A percentile compares a stretch with the other conserved stretches of the same genome.
Conservation (phyloP, 2,797 vertebrate genomes). For the Argyrosomus regius region DNA sequence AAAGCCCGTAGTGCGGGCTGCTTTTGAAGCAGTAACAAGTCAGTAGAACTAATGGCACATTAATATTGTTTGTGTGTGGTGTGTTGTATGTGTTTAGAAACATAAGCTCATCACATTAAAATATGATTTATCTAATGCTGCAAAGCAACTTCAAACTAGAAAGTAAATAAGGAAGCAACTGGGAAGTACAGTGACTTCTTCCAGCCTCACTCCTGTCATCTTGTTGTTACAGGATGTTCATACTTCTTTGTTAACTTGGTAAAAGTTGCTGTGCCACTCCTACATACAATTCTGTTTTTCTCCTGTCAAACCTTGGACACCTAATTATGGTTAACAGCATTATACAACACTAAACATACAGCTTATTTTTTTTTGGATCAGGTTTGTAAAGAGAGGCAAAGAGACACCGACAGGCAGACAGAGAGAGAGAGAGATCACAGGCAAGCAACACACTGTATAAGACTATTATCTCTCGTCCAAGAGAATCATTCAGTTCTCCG, state of each 20-base stretch:
- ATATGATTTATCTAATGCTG: not conserved
- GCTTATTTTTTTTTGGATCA: slow-evolving; percentile 21
- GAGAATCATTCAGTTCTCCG: slow-evolving; percentile 77
- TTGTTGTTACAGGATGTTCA: not conserved
- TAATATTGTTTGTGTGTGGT: slow-evolving; percentile 12
- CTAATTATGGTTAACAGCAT: slow-evolving; percentile 42
- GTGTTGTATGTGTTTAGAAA: not conserved
- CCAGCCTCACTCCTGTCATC: not conserved
- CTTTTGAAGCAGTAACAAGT: slow-evolving; percentile 25
- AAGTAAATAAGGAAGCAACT: not conserved
- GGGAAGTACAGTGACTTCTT: not conserved
- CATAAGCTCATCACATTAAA: not conserved
- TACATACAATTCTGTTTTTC: not conserved
- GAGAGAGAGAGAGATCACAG: slow-evolving; percentile 31
- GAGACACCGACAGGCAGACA: not conserved
- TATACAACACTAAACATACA: slow-evolving; percentile 17
- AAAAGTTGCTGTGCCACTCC: not conserved
- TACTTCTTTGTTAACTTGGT: slow-evolving; percentile 5
- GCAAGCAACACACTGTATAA: slow-evolving; percentile 45
- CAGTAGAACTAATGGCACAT: slow-evolving; percentile 13
- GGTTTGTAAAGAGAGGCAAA: slow-evolving; percentile 29
- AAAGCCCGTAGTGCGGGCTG: not conserved
- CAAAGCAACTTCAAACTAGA: not conserved
- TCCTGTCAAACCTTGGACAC: slow-evolving; percentile 1
- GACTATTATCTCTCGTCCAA: slow-evolving; percentile 74